Base-by-base conservation (phyloP, 2,113 vertebrate species). In the Passer montanus region DNA sequence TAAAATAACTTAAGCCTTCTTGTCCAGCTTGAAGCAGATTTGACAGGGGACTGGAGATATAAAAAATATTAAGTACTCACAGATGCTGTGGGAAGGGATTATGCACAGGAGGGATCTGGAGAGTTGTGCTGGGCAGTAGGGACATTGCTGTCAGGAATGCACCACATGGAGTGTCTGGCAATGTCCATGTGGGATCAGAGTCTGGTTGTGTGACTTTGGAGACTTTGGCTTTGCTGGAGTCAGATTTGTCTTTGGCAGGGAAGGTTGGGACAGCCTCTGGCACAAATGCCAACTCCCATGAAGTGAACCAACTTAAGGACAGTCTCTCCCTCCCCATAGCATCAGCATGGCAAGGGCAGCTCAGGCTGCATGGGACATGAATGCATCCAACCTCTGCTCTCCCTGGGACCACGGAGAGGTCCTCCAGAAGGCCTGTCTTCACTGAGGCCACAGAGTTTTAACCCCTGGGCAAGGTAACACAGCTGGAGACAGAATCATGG, bases 131-230 rank as follows among this genome's bases (percentile, higher is more conserved):
- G 7, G 41, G 55, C 1, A 20, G 16, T 6, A 11, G 30, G 41
- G 44, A 31, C n/a, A 5, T 26, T 43, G 11, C 37, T 76, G 15
- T 39, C 15, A n/a, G 35, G 37, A 74, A 41, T 24, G 18, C 24
- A 52, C 31, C 63, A 4, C 4, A 3, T 11, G 15, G 33, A 43
- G 27, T 35, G 37, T n/a, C 52, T 12, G 49, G 35, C 49, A n/a
- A 9, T 4, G n/a, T 55, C 72, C 1, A 0, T 2, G 3, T 50
- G 13, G 18, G 22, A 22, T 55, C 35, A 7, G 39, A 31, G 70
- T 41, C 68, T 4, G 5, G 6, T 6, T 69, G 50, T 21, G n/a
- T 72, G 68, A n/a, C 30, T 16, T 7, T 4, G 53, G 20, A 33
- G 37, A 53, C 52, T 17, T 24, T 3, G 33, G n/a, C 77, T 52